These are phyloP conservation scores for Lytechinus variegatus DNA, from an alignment of 35 echinoderm and acorn worm genomes.

Conservation along the genomic window DNA sequence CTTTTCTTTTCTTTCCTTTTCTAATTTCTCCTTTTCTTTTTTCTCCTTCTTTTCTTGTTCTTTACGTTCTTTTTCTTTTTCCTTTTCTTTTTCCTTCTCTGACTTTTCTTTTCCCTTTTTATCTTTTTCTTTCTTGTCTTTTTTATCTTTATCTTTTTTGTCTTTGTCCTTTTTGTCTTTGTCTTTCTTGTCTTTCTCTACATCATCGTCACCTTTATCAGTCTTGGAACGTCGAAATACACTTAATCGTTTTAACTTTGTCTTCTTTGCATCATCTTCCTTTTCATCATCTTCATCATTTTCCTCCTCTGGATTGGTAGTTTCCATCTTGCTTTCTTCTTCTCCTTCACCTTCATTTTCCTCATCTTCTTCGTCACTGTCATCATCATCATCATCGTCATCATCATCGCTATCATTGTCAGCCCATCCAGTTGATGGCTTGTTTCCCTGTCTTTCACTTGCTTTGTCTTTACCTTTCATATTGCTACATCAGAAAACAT, in stretches of 20 bases:
- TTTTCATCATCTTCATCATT: conserved; percentile 27
- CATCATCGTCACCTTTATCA: not conserved
- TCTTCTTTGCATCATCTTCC: not conserved
- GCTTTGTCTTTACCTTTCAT: not conserved
- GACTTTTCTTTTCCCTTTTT: conserved; percentile 11
- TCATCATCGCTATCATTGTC: conserved; percentile 26
- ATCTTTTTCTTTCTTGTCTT: not conserved
- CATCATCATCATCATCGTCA: conserved; percentile 43
- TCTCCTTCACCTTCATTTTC: not conserved
- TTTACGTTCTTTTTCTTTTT: conserved; percentile 32
- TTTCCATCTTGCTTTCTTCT: conserved; percentile 19
- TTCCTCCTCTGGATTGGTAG: conserved; percentile 15
- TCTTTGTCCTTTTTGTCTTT: not conserved
- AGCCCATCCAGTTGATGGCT: not conserved
- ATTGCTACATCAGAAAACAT: not conserved
- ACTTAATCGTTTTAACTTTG: conserved; percentile 9
- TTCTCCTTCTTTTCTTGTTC: conserved; percentile 50
- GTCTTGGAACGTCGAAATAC: conserved; percentile 32
- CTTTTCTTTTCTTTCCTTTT: conserved; percentile 31
- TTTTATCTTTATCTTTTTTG: not conserved
- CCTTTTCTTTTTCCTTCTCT: conserved; percentile 26
- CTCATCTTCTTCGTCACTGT: not conserved
- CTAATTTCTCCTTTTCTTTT: conserved; percentile 42
- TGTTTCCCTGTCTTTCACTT: not conserved
- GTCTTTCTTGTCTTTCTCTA: not conserved